Evolutionary conservation across 2,113 vertebrate species (phyloP).

Genomic region (Heliornis fulica): DNA sequence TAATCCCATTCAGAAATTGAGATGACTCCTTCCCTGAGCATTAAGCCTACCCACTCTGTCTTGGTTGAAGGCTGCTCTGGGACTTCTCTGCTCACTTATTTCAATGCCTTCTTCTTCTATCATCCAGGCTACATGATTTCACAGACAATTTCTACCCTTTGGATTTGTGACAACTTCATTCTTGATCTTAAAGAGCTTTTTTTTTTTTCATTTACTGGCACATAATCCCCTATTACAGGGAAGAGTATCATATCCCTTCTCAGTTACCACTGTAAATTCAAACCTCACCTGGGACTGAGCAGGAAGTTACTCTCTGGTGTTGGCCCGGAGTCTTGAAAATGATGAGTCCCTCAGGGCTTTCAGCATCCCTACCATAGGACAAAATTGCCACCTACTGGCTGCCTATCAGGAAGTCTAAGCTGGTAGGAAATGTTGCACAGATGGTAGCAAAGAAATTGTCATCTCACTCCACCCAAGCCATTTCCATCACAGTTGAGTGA

Average conservation of each 20-base stretch:
- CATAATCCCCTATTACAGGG: not conserved
- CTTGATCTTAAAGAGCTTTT: not conserved
- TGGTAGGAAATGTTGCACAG: accelerated
- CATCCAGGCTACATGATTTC: not conserved
- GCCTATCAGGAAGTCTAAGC: not conserved
- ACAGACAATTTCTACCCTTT: not conserved
- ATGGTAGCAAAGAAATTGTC: not conserved
- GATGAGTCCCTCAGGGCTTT: not conserved
- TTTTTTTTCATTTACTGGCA: not conserved
- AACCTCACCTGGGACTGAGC: not conserved
- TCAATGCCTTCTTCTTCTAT: not conserved
- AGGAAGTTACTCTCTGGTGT: not conserved
- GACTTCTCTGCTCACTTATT: not conserved
- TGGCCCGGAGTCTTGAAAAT: not conserved
- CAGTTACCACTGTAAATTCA: not conserved
- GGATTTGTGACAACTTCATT: not conserved
- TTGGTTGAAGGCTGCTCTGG: not conserved
- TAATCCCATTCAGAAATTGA: not conserved
- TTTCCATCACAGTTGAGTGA: not conserved
- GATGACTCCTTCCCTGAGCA: not conserved
- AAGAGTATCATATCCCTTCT: not conserved
- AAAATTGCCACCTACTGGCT: constrained; percentile 51
- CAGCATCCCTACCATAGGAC: not conserved
- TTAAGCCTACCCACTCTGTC: not conserved
- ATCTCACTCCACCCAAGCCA: not conserved